Conservation (phyloP, 2,113 vertebrate species). For the Empidonax traillii region DNA sequence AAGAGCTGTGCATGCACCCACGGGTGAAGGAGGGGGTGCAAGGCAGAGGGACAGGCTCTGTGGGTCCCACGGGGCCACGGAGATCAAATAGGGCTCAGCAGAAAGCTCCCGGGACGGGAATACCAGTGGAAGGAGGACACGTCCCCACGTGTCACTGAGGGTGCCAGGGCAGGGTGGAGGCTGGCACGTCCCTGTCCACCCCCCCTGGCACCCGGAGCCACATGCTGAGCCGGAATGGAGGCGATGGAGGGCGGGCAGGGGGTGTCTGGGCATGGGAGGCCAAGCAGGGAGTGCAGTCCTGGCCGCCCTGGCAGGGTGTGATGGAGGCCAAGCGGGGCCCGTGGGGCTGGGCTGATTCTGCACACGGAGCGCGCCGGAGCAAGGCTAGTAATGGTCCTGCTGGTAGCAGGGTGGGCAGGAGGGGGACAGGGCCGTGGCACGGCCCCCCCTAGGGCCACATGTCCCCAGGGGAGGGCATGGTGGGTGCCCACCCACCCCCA, state of each 20-base stretch:
- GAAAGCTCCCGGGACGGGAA: background rate
- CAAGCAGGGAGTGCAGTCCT: background rate
- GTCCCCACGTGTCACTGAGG: background rate
- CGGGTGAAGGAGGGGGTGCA: background rate
- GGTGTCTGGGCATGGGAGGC: background rate
- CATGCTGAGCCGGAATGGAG: slow-evolving; percentile 77
- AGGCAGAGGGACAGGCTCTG: background rate
- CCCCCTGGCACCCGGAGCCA: background rate
- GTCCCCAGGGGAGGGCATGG: background rate
- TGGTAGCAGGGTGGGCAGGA: background rate
- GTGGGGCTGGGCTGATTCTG: background rate
- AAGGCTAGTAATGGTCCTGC: slow-evolving; percentile 70
- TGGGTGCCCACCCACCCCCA: background rate
- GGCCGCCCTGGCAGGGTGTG: background rate
- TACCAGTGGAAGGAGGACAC: background rate
- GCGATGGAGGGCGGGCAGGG: background rate
- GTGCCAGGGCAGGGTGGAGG: background rate
- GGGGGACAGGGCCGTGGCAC: rapidly evolving
- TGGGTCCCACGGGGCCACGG: background rate
- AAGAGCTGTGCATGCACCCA: background rate
- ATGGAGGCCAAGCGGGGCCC: slow-evolving; percentile 35
- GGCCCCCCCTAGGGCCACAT: background rate
- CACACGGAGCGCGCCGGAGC: slow-evolving; percentile 20
- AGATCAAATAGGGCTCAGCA: background rate
- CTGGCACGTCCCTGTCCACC: background rate